Percentiles rank a stretch among this genome's conserved stretches.
These are phyloP conservation scores for Pseudocheirus occidentalis DNA, from an alignment of 2,797 vertebrate species.

Conservation along the genomic window DNA sequence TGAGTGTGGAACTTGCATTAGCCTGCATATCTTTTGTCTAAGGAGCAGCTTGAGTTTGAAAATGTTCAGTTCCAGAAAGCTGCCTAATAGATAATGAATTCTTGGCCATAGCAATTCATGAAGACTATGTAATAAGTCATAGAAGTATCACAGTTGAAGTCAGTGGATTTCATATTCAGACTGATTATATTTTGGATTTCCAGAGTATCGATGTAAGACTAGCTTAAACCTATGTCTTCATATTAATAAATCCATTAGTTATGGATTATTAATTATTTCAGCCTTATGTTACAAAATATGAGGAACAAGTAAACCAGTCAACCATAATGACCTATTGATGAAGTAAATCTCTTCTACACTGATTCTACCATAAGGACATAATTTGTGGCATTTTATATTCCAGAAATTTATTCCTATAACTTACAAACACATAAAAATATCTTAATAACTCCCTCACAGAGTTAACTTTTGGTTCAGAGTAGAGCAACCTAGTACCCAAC, in stretches of 20 bases:
- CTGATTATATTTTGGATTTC: neutral
- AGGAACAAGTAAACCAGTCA: neutral
- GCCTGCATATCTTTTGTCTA: neutral
- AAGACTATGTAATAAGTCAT: neutral
- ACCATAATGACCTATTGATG: neutral
- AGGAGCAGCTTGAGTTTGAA: neutral
- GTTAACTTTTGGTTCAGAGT: slow-evolving; percentile 26
- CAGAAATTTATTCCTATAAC: neutral
- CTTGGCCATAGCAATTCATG: neutral
- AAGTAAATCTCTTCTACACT: neutral
- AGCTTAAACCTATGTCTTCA: neutral
- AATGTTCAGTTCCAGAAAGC: neutral
- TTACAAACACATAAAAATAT: neutral
- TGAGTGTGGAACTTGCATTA: neutral
- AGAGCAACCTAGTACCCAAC: neutral
- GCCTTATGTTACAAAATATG: slow-evolving; percentile 12
- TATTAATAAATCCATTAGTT: neutral
- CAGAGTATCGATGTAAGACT: neutral
- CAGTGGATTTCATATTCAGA: neutral
- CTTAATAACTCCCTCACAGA: neutral
- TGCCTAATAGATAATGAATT: neutral
- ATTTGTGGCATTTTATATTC: neutral
- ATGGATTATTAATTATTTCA: slow-evolving; percentile 11
- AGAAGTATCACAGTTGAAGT: neutral
- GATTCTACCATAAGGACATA: neutral